Evolutionary conservation across 2,888 invertebrate species (phyloP).

Genomic region (Chrysopilus asiliformis): DNA sequence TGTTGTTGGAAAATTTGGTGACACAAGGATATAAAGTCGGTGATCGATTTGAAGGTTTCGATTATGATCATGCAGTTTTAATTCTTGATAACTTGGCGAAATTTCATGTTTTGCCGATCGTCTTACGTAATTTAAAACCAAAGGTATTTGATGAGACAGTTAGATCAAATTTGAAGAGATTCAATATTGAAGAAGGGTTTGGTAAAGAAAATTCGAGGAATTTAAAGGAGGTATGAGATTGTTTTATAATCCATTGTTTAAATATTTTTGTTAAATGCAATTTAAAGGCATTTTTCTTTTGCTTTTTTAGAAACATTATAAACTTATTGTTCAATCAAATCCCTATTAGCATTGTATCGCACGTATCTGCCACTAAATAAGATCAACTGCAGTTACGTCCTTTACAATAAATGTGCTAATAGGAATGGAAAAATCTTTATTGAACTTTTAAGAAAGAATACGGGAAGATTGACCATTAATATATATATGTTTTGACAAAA

Average conservation of each 20-base stretch:
- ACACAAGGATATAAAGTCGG: slow-evolving; percentile 38
- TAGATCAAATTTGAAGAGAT: slow-evolving; percentile 29
- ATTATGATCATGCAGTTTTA: slow-evolving; percentile 37
- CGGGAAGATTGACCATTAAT: not conserved
- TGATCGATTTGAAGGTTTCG: slow-evolving; percentile 39
- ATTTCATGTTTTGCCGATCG: slow-evolving; percentile 46
- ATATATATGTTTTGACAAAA: not conserved
- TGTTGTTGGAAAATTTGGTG: slow-evolving; percentile 45
- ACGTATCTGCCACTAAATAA: no score
- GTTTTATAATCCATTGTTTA: no score
- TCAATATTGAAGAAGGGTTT: slow-evolving; percentile 11
- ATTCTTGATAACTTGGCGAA: slow-evolving; percentile 39
- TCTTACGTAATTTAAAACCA: slow-evolving; percentile 38
- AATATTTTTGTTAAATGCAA: no score
- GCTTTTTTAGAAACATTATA: no score
- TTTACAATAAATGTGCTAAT: not conserved
- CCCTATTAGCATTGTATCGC: no score
- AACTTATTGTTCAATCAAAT: no score
- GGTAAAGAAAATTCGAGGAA: no score
- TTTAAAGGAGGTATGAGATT: no score
- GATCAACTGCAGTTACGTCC: not conserved
- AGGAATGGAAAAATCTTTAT: not conserved
- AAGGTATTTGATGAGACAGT: slow-evolving; percentile 34
- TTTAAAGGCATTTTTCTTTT: no score
- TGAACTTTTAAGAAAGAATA: not conserved